phyloP scores from a whole-genome alignment of 2,888 invertebrate species.

The Ganaspis brasiliensis region DNA sequence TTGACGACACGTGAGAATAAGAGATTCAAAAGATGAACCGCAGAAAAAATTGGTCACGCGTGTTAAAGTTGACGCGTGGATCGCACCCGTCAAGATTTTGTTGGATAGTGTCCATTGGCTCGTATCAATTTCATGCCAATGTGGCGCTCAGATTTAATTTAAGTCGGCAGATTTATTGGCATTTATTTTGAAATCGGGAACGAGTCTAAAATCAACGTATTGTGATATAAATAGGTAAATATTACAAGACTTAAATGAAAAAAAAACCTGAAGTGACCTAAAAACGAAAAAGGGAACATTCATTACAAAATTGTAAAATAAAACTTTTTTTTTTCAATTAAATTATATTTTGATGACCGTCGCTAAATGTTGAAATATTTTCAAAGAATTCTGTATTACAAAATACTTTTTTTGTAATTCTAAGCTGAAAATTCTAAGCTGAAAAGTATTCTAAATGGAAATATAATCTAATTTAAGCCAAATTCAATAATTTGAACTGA shows the following conservation, averaged over 20 bases:
- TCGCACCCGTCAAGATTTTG: constrained; percentile 46
- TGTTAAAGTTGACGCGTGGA: constrained; percentile 60
- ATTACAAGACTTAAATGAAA: constrained; percentile 21
- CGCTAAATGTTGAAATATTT: too few relatives aligned
- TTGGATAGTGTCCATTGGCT: constrained; percentile 52
- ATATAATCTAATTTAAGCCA: too few relatives aligned
- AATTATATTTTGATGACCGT: too few relatives aligned
- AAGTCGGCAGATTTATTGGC: constrained; percentile 69
- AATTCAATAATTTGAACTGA: too few relatives aligned
- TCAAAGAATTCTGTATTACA: too few relatives aligned
- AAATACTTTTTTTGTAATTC: too few relatives aligned
- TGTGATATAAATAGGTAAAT: constrained; percentile 48
- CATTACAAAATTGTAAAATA: too few relatives aligned
- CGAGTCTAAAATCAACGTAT: constrained; percentile 52
- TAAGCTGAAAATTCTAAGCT: too few relatives aligned
- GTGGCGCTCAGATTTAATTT: constrained; percentile 66
- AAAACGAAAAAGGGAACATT: constrained; percentile 1
- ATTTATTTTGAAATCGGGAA: constrained; percentile 73
- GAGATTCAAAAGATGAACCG: constrained; percentile 43
- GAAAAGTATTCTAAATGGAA: too few relatives aligned
- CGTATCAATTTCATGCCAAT: constrained; percentile 70
- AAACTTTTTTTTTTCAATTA: too few relatives aligned
- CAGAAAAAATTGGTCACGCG: constrained; percentile 50
- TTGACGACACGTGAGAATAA: constrained; percentile 45
- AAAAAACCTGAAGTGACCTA: constrained; percentile 28